phyloP scores from a whole-genome alignment of 2,888 invertebrate genomes.

The Eupithecia vulgata region DNA sequence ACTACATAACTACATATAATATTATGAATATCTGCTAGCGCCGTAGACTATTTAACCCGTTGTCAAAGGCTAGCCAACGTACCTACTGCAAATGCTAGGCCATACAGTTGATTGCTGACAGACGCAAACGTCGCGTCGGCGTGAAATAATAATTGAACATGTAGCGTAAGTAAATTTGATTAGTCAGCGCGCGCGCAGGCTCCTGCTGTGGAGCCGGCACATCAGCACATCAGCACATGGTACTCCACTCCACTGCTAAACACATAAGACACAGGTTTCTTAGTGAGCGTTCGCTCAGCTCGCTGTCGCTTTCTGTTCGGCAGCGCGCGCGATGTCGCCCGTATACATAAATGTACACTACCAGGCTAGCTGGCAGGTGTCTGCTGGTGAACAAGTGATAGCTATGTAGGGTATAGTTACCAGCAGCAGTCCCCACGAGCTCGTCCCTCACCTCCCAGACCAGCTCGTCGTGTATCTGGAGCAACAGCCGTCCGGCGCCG shows the following conservation, averaged over 20 bases:
- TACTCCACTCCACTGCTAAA: too few species aligned
- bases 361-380: conserved; percentile 79
- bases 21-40: not conserved
- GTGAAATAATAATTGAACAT: not conserved
- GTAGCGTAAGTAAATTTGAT: too few species aligned
- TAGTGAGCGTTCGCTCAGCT: too few species aligned
- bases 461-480: conserved; percentile 82
- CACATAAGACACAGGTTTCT: too few species aligned
- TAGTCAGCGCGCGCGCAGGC: too few species aligned
- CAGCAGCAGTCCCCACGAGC: conserved; percentile 55
- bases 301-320: too few species aligned
- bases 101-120: conserved; percentile 40
- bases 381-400: conserved; percentile 69
- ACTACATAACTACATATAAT: too few species aligned
- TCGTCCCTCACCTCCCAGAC: conserved; percentile 72
- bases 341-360: conserved; percentile 50
- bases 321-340: conserved; percentile 46
- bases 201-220: too few species aligned
- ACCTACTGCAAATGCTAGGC: too few species aligned
- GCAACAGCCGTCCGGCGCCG: conserved; percentile 58
- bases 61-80: too few species aligned
- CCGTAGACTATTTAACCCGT: too few species aligned
- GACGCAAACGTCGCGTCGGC: conserved; percentile 57
- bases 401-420: conserved; percentile 43
- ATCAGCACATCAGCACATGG: too few species aligned